Conservation (phyloP, 2,113 vertebrate genomes). For the Antennarius striatus region DNA sequence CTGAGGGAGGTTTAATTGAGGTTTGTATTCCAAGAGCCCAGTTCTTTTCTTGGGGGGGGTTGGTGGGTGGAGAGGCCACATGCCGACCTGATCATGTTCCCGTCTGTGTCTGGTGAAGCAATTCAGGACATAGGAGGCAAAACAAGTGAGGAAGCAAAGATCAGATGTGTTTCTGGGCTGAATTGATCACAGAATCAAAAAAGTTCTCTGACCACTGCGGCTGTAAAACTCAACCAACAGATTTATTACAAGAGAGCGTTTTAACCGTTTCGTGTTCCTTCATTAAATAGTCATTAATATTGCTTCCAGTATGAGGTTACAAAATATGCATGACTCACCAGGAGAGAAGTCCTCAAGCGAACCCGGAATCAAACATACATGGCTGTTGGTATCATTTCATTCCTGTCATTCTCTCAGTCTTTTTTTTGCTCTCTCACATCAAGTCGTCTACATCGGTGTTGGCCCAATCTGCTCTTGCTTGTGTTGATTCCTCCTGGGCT, state of each 20-base stretch:
- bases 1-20: constrained; percentile 17
- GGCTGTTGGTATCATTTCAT: constrained; percentile 4
- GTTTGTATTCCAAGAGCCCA: constrained; percentile 22
- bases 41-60: constrained; percentile 24
- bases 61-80: background rate
- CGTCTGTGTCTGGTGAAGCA: constrained; percentile 42
- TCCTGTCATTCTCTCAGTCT: background rate
- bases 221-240: background rate
- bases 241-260: background rate
- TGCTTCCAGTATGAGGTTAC: constrained; percentile 6
- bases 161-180: background rate
- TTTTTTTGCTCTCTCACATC: background rate
- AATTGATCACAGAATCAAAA: background rate
- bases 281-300: background rate
- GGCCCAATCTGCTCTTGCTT: constrained; percentile 13
- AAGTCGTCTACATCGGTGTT: constrained; percentile 6
- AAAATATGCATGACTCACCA: background rate
- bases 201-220: background rate
- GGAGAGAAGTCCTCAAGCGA: background rate
- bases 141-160: constrained; percentile 5
- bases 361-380: background rate
- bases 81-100: constrained; percentile 62
- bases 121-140: constrained; percentile 40
- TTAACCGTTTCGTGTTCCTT: constrained; percentile 1
- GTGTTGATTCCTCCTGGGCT: constrained; percentile 43